Conservation (phyloP, 2,113 vertebrate genomes). For the Nothoprocta perdicaria region DNA sequence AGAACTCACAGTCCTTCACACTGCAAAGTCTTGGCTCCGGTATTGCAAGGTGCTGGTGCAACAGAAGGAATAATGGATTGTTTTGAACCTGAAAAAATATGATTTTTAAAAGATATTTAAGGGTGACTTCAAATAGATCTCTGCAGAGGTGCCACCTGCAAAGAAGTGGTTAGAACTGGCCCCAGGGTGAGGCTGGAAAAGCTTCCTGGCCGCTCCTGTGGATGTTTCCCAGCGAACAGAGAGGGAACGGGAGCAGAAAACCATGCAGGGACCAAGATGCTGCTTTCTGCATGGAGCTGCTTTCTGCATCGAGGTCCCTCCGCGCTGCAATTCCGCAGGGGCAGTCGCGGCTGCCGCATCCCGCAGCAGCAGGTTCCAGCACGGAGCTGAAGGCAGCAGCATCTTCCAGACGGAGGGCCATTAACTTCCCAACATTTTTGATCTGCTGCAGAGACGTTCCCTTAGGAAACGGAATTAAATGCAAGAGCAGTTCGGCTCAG, state of each 20-base stretch:
- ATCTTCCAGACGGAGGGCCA: background rate
- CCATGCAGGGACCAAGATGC: background rate
- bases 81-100: slow-evolving; percentile 22
- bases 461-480: slow-evolving; percentile 2
- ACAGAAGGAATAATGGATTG: background rate
- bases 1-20: background rate
- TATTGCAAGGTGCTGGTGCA: background rate
- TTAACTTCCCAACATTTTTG: background rate
- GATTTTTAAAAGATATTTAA: slow-evolving; percentile 44
- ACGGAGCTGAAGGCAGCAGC: background rate
- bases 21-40: background rate
- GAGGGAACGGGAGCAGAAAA: background rate
- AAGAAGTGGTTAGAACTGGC: background rate
- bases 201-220: background rate
- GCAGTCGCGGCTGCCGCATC: background rate
- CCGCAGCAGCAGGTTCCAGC: background rate
- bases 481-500: background rate
- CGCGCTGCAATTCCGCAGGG: background rate
- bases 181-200: background rate
- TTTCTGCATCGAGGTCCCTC: background rate
- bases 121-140: slow-evolving; percentile 12
- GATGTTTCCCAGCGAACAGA: background rate
- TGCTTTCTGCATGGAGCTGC: background rate
- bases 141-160: slow-evolving; percentile 18
- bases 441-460: background rate